Percentiles rank a stretch among this genome's conserved stretches.
Conservation (phyloP, 2,113 vertebrate genomes). For the Mustelus asterias region DNA sequence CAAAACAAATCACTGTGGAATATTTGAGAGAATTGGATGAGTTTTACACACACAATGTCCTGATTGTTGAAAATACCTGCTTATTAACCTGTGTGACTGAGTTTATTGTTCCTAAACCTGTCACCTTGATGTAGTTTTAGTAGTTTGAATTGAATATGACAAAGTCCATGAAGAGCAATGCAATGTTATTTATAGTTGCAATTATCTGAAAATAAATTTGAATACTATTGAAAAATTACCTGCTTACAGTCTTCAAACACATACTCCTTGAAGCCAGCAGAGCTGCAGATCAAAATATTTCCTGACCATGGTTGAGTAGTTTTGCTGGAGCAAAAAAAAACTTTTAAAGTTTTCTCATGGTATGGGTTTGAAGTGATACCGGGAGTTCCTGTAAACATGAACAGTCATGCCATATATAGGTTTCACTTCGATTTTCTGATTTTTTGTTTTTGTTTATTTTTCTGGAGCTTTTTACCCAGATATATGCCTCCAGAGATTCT, state of each 20-base stretch:
- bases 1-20: neutral
- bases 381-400: slow-evolving; percentile 45
- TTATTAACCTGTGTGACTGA: neutral
- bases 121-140: neutral
- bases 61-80: neutral
- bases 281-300: slow-evolving; percentile 43
- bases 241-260: neutral
- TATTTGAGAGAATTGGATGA: neutral
- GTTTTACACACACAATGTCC: neutral
- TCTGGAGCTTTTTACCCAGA: neutral
- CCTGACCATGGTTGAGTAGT: slow-evolving; percentile 39
- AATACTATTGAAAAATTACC: neutral
- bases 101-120: neutral
- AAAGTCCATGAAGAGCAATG: neutral
- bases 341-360: slow-evolving; percentile 49
- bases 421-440: slow-evolving; percentile 51
- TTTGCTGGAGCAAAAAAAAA: slow-evolving; percentile 43
- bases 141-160: neutral
- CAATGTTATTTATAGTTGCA: neutral
- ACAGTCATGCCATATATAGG: slow-evolving; percentile 40
- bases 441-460: neutral
- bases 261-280: slow-evolving; percentile 35
- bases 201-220: neutral
- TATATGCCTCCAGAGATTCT: neutral
- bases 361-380: slow-evolving; percentile 54